phyloP scores from a whole-genome alignment of 2,888 invertebrate species.

The Thelaira solivaga region DNA sequence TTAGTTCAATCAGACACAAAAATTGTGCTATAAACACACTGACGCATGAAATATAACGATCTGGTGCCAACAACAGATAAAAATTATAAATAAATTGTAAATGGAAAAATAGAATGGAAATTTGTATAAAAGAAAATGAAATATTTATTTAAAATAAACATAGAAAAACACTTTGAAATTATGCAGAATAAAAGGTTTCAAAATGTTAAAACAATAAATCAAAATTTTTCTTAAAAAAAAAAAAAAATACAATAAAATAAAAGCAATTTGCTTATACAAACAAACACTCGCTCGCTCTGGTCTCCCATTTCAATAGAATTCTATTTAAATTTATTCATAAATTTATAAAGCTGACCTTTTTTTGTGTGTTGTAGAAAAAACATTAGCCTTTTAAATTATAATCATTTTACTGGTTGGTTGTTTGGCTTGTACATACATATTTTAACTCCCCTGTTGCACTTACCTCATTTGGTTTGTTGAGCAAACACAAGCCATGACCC shows the following conservation, averaged over 20 bases:
- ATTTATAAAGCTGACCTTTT: conserved; percentile 50
- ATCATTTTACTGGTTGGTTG: conserved; percentile 17
- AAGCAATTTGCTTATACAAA: neutral
- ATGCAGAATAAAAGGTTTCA: conserved; percentile 19
- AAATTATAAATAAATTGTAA: conserved; percentile 20
- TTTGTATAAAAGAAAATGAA: neutral
- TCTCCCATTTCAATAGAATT: neutral
- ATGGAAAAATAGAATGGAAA: neutral
- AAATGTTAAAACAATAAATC: conserved; percentile 32
- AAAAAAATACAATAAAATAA: no score
- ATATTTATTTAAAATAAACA: conserved; percentile 17
- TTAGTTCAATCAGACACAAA: conserved; percentile 35
- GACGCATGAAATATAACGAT: conserved; percentile 57
- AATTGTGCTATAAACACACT: conserved; percentile 37
- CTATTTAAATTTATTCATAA: conserved; percentile 33
- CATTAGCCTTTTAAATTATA: conserved; percentile 13
- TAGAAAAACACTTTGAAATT: conserved; percentile 21
- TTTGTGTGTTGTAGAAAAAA: neutral
- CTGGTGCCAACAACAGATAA: conserved; percentile 62
- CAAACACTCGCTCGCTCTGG: neutral
- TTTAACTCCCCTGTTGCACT: conserved; percentile 65
- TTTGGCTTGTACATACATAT: neutral
- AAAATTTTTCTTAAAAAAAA: conserved; percentile 12
- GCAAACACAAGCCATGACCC: conserved; percentile 93
- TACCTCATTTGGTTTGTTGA: conserved; percentile 96